phyloP scores from a whole-genome alignment of 2,113 vertebrate species.

The Antennarius striatus region DNA sequence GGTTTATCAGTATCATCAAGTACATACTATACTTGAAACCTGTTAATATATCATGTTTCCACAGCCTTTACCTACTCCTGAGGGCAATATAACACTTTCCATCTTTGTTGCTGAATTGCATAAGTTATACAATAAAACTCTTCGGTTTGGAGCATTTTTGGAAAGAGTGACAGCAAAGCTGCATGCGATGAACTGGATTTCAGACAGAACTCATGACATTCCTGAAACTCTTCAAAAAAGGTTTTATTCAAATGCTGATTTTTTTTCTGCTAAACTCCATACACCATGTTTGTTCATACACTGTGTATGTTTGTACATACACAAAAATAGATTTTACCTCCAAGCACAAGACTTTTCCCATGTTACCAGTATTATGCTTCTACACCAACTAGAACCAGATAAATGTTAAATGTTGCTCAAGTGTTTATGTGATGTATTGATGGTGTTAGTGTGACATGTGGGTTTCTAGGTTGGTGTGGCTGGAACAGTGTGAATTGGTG shows the following conservation, averaged over 20 bases:
- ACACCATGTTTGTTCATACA: too few species aligned
- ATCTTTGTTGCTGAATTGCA: conserved; percentile 77
- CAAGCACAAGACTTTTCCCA: background rate
- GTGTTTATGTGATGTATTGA: too few species aligned
- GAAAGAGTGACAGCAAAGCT: conserved; percentile 16
- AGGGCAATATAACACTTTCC: conserved; percentile 60
- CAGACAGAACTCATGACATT: conserved; percentile 29
- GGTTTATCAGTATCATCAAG: too few species aligned
- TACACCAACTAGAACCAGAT: background rate
- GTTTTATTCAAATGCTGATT: conserved; percentile 29
- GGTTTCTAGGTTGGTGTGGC: too few species aligned
- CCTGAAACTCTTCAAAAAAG: conserved; percentile 55
- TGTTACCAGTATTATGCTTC: background rate
- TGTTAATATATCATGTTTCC: conserved; percentile 11
- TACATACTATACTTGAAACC: too few species aligned
- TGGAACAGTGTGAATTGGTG: too few species aligned
- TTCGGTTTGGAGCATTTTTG: conserved; percentile 31
- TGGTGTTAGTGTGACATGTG: too few species aligned
- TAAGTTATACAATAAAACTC: conserved; percentile 29
- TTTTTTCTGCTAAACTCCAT: background rate
- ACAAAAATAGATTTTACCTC: too few species aligned
- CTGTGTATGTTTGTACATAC: too few species aligned
- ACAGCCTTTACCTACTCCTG: conserved; percentile 28
- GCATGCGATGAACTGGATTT: conserved; percentile 51
- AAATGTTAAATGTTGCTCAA: too few species aligned